phyloP scores from a whole-genome alignment of 2,113 vertebrate genomes.

The Vulpes vulpes region DNA sequence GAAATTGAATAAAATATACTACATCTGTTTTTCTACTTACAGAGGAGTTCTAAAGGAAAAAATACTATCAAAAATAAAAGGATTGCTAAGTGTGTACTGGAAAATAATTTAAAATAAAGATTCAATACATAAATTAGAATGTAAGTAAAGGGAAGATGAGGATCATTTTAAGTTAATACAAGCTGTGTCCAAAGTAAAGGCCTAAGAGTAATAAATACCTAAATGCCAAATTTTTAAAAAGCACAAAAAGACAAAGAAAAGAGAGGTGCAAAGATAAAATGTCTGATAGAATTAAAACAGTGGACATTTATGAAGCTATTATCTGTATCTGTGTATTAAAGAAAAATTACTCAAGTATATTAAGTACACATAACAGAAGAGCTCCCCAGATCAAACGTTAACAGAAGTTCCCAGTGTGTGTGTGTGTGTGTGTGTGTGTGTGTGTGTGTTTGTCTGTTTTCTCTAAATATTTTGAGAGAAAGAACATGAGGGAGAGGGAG shows the following conservation, averaged over 20 bases:
- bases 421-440: not conserved
- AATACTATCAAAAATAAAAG: not conserved
- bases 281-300: not conserved
- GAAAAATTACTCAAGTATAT: not conserved
- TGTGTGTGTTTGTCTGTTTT: not conserved
- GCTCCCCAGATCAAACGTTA: not conserved
- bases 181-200: not conserved
- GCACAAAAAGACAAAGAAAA: not conserved
- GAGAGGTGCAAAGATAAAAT: not conserved
- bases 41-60: not conserved
- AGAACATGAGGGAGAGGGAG: too few species aligned
- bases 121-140: not conserved
- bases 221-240: not conserved
- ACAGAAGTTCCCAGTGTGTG: not conserved
- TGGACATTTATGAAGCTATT: not conserved
- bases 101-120: not conserved
- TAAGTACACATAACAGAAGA: not conserved
- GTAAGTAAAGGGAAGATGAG: not conserved
- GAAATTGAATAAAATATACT: not conserved
- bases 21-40: not conserved
- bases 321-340: not conserved
- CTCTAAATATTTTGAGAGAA: too few species aligned
- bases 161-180: not conserved
- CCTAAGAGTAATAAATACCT: not conserved
- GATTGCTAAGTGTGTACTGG: not conserved